Evolutionary conservation across 2,113 vertebrate genomes (phyloP).

Genomic region (Chitala chitala): DNA sequence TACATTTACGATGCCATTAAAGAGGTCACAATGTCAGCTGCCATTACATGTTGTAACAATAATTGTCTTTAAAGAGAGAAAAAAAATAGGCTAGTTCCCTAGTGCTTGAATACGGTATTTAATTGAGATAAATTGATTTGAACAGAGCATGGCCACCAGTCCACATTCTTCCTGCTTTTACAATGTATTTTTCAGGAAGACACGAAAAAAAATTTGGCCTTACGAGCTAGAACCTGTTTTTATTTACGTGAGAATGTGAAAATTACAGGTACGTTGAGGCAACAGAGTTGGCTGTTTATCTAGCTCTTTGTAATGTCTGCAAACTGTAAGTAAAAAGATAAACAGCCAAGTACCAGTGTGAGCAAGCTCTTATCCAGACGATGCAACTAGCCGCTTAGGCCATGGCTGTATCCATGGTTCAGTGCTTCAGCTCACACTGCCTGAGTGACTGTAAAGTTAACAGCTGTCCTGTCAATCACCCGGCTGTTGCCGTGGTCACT

Average conservation of each 20-base stretch:
- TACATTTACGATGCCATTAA: constrained; percentile 57
- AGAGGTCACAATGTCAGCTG: constrained; percentile 42
- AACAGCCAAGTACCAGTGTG: not conserved
- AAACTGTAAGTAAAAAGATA: not conserved
- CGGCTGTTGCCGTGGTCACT: not conserved
- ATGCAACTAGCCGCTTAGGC: not conserved
- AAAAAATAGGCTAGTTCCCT: constrained; percentile 39
- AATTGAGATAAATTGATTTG: constrained; percentile 53
- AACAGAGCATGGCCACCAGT: not conserved
- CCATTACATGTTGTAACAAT: constrained; percentile 52
- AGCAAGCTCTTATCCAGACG: not conserved
- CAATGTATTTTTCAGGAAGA: not conserved
- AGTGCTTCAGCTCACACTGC: not conserved
- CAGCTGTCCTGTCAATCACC: not conserved
- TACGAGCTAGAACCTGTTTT: not conserved
- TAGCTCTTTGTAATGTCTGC: constrained; percentile 2
- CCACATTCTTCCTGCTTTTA: not conserved
- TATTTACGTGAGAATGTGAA: constrained; percentile 2
- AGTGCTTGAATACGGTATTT: constrained; percentile 39
- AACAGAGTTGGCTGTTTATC: not conserved
- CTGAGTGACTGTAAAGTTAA: not conserved
- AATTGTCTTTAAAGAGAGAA: constrained; percentile 47
- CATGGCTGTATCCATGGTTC: not conserved
- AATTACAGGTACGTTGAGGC: not conserved
- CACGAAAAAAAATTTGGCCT: too few species aligned